Evolutionary conservation across 2,797 vertebrate species (phyloP).

Genomic region (Channallabes apus): DNA sequence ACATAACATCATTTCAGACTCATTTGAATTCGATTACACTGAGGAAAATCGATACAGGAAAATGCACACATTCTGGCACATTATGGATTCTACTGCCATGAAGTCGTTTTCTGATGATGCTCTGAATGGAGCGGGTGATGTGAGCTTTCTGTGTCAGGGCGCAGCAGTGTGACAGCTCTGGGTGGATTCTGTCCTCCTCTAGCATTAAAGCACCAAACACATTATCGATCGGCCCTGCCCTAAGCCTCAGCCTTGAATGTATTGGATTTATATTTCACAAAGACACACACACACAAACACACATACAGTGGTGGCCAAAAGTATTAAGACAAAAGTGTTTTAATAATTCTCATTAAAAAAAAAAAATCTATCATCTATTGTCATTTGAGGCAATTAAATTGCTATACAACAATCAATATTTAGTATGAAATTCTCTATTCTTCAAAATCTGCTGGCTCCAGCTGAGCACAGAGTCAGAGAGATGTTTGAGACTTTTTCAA

Average conservation of each 20-base stretch:
- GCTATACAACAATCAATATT: no score
- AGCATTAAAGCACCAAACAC: slow-evolving; percentile 32
- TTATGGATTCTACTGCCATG: slow-evolving; percentile 6
- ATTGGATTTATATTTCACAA: slow-evolving; percentile 69
- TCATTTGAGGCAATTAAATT: no score
- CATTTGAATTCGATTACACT: slow-evolving; percentile 24
- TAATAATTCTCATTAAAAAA: no score
- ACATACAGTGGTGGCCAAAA: no score
- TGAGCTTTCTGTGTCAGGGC: slow-evolving; percentile 14
- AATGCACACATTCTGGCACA: slow-evolving; percentile 1
- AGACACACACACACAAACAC: no score
- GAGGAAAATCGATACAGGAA: slow-evolving; percentile 5
- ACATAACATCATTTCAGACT: neutral
- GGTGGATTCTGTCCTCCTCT: slow-evolving; percentile 14
- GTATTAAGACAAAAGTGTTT: no score
- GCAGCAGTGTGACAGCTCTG: slow-evolving; percentile 14
- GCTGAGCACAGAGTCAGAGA: no score
- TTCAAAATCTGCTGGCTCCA: no score
- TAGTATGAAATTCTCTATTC: no score
- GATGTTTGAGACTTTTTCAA: no score
- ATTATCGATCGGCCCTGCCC: slow-evolving; percentile 39
- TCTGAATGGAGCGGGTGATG: slow-evolving; percentile 4
- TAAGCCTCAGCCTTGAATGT: slow-evolving; percentile 52
- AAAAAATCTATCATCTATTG: no score
- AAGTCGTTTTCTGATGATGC: neutral